Evolutionary conservation across 2,888 invertebrate genomes (phyloP), one percentile per base, ranked within the genome.

Genomic region (Lochmaea crataegi): DNA sequence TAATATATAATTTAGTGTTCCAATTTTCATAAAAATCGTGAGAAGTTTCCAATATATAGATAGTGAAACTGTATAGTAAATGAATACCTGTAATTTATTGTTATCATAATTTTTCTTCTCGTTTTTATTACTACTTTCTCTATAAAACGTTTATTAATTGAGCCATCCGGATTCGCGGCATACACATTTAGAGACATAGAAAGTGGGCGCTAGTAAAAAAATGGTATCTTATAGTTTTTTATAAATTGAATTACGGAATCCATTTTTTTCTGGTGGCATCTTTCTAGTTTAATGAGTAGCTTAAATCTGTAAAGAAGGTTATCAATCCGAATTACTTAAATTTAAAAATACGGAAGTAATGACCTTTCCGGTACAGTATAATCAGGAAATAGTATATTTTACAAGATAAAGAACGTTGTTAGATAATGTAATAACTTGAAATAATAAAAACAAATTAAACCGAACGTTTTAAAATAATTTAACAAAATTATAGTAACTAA

Each of bases 331-430:
- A 53, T 16, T 9, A 11, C 11, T 14, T 51, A 51, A 16, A 53
- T 18, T 53, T 53, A 53, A 53, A 53, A 53, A 53, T 53, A 51
- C 51, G 51, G 51, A 51, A 53, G 53, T 18, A 53, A 10, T 6
- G 3, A 53, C 53, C 18, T 45, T 53, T 53, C 53, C 53, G 53
- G 53, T 16, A 18, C 53, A 18, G 9, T 18, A 53, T 10, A 18
- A 18, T 48, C 1, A 53, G 18, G 18, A 53, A 53, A 53, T 10
- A 53, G 53, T 53, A 53, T 53, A 53, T 53, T 53, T 53, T 16
- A 16, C 16, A n/a, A 53, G 18, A 53, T 18, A 53, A 53, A 18
- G 3, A 45, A 11, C 45, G 18, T 2, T 18, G n/a, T n/a, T 53
- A 18, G n/a, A 48, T 53, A 53, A n/a, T 18, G 16, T 16, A n/a